Evolutionary conservation across 1,140 invertebrate species (phyloP).

Genomic region (Rhagoletis pomonella): DNA sequence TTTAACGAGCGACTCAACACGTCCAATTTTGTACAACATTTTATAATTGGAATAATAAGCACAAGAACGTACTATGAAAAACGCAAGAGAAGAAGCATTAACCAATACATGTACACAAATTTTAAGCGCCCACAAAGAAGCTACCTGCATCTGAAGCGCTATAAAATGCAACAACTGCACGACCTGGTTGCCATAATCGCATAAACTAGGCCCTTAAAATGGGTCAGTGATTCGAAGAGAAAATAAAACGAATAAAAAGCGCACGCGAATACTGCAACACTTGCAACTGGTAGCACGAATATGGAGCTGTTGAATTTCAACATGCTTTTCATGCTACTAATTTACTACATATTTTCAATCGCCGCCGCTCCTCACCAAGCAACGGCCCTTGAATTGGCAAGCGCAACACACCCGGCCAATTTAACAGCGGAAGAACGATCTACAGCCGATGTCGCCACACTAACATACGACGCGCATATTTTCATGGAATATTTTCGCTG

Average conservation of each 20-base stretch:
- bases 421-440: conserved; percentile 4
- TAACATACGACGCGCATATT: neutral
- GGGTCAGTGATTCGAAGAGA: neutral
- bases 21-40: neutral
- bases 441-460: neutral
- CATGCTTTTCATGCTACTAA: neutral
- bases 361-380: neutral
- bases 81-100: neutral
- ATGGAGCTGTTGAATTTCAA: neutral
- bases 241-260: neutral
- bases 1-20: neutral
- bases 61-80: neutral
- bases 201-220: neutral
- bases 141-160: neutral
- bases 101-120: neutral
- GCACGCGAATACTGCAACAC: neutral
- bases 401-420: neutral
- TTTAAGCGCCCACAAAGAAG: neutral
- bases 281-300: neutral
- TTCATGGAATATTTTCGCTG: conserved; percentile 71
- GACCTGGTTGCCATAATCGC: neutral
- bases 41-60: conserved; percentile 27
- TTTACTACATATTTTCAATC: neutral
- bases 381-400: neutral
- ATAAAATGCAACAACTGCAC: neutral